Evolutionary conservation across 2,797 vertebrate species (phyloP), one percentile per base, ranked within the genome.

Genomic region (Craterocephalus amniculus): DNA sequence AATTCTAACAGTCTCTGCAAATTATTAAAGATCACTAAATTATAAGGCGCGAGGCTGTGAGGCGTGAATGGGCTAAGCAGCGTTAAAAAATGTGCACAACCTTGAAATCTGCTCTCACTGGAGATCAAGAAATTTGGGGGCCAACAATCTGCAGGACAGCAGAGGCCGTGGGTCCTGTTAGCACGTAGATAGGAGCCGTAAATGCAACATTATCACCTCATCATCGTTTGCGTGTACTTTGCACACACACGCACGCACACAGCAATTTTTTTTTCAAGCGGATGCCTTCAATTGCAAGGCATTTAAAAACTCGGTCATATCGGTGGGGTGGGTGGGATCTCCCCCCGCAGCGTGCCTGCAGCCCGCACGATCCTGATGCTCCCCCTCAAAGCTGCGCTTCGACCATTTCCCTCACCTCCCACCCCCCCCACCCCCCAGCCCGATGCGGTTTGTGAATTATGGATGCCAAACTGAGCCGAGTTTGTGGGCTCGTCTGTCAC

Each of bases 401-500:
- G 71, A 65, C 59, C 61, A 76, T n/a, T n/a, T n/a, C n/a, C n/a
- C n/a, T n/a, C n/a, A n/a, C n/a, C n/a, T n/a, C n/a, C n/a, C n/a
- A n/a, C n/a, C n/a, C n/a, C n/a, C n/a, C n/a, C n/a, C n/a, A n/a
- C 64, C 67, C 74, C 73, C n/a, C 72, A 59, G 70, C 59, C 51
- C 16, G 75, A 84, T 84, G 85, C 86, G 63, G 76, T 58, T 75
- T 27, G 74, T 92, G 32, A 86, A 92, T 93, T 88, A 92, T 90
- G 76, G 80, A 93, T 83, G 80, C 60, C 43, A 63, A 74, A 70
- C 76, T 77, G 72, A 78, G 70, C 40, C 0, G 74, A 83, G 74
- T 88, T 88, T 45, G 70, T 6, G 74, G 54, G 82, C 79, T 87
- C 76, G 78, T 78, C 83, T 75, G 69, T 87, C 76, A 62, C 70